Evolutionary conservation across 2,888 invertebrate genomes (phyloP), one percentile per base, ranked within the genome.

Genomic region (Lepidonotus clava): DNA sequence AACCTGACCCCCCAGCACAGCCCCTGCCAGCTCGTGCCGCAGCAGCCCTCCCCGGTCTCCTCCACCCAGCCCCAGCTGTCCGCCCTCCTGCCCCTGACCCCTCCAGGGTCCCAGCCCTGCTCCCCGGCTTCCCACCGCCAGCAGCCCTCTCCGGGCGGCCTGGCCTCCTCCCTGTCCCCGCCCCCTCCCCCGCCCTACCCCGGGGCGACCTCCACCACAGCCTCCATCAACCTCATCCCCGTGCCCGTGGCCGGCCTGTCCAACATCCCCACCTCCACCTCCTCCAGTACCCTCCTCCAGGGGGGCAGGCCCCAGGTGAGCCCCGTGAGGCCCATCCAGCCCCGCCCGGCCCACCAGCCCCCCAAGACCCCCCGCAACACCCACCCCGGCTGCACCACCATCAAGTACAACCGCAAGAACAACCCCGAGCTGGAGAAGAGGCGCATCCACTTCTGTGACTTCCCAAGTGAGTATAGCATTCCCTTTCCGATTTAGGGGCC

Each of bases 371-470:
- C 28, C 5, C 38, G 32, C 53, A 67, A 85, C 28, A 94, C 94
- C 11, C 93, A 94, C 85, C 94, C 94, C 0, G 93, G 93, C 2
- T 94, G 94, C 88, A 92, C 94, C 14, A 94, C 94, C 40, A 94
- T 94, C 89, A 97, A 97, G 93, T 98, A 98, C 95, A 98, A 98
- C 95, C 95, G 98, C 90, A 96, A 98, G 93, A 98, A 98, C 95
- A 99, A 99, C 95, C 98, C 98, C 0, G 98, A 99, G 94, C 95
- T 99, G 91, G 98, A 99, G 94, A 98, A 98, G 94, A 95, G 98
- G 91, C 95, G 99, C 93, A 98, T 98, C 92, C 98, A 99, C 94
- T 98, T 97, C 95, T 99, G 99, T 95, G 97, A 98, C 95, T 98
- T 97, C 95, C 96, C 97, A 94, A 91, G 94, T 94, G 90, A 91